These are phyloP conservation scores for Fragum sueziense DNA, from an alignment of 2,888 invertebrate genomes.

Conservation along the genomic window DNA sequence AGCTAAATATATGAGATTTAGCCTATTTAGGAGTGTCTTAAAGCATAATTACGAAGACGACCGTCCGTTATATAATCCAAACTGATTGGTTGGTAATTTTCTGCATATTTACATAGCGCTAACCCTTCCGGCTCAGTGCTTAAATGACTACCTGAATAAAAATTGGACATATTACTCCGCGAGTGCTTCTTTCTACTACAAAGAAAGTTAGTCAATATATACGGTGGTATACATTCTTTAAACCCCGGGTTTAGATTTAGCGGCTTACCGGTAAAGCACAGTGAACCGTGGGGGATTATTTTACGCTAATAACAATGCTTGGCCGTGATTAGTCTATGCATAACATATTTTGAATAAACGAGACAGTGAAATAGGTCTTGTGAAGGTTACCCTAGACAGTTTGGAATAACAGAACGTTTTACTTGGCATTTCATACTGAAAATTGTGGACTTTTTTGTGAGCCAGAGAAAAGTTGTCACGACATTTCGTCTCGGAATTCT, in stretches of 20 bases:
- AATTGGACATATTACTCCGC: neutral
- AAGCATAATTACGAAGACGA: slow-evolving; percentile 6
- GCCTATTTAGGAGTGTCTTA: slow-evolving; percentile 2
- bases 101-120: neutral
- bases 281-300: slow-evolving; percentile 42
- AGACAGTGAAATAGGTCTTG: neutral
- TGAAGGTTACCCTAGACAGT: neutral
- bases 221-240: slow-evolving; percentile 24
- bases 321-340: slow-evolving; percentile 15
- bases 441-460: neutral
- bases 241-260: slow-evolving; percentile 25
- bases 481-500: neutral
- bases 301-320: slow-evolving; percentile 35
- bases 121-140: neutral
- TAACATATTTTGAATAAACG: slow-evolving; percentile 4
- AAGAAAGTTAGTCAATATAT: slow-evolving; percentile 15
- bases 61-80: slow-evolving; percentile 13
- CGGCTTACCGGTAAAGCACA: slow-evolving; percentile 37
- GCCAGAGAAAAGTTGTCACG: neutral
- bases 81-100: neutral
- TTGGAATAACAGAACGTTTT: slow-evolving; percentile 2
- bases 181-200: slow-evolving; percentile 1
- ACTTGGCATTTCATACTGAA: neutral
- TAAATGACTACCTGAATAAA: slow-evolving; percentile 16
- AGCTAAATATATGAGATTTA: neutral